phyloP scores from a whole-genome alignment of 2,797 vertebrate species.

The Buphagus erythrorhynchus region DNA sequence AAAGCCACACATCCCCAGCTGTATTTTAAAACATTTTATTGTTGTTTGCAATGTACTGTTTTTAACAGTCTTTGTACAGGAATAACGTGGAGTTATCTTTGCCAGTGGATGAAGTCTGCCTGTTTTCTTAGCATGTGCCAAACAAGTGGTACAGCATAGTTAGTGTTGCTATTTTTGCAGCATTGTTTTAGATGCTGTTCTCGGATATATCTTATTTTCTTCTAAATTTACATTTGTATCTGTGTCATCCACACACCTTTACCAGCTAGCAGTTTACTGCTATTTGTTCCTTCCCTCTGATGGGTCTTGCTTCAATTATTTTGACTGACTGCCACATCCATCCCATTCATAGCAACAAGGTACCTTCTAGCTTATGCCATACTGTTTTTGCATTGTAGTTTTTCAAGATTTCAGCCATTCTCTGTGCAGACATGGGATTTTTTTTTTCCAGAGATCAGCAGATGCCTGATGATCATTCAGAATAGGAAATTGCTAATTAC shows the following conservation, averaged over 20 bases:
- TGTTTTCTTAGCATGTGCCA: not conserved
- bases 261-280: not conserved
- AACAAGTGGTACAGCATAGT: not conserved
- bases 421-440: not conserved
- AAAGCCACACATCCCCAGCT: not conserved
- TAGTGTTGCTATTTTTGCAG: slow-evolving; percentile 12
- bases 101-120: not conserved
- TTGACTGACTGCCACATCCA: not conserved
- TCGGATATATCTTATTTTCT: not conserved
- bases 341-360: not conserved
- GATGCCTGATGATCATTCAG: not conserved
- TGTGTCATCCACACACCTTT: not conserved
- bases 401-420: not conserved
- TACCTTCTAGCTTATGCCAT: not conserved
- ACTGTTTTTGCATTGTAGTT: not conserved
- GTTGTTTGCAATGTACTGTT: not conserved
- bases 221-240: slow-evolving; percentile 12
- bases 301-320: not conserved
- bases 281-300: not conserved
- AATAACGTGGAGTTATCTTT: not conserved
- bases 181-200: not conserved
- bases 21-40: not conserved
- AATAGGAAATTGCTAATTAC: not conserved
- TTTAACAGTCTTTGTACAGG: not conserved
- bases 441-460: not conserved